phyloP scores from a whole-genome alignment of 2,113 vertebrate species.

The Pimephales promelas region DNA sequence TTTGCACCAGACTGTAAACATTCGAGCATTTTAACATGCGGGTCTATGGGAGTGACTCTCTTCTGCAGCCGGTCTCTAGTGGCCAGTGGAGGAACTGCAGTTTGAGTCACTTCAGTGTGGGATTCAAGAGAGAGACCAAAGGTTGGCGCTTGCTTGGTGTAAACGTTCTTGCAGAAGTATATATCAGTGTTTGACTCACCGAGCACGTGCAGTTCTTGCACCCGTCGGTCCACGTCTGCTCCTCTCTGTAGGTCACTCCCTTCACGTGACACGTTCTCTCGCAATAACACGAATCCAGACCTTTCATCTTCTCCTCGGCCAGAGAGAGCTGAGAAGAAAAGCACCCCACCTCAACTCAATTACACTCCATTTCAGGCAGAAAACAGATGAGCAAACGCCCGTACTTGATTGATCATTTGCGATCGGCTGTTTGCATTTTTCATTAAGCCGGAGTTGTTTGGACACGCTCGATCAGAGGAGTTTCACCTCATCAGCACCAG shows the following conservation, averaged over 20 bases:
- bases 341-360: neutral
- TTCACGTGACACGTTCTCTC: conserved; percentile 95
- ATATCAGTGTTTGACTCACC: conserved; percentile 73
- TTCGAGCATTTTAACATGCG: too few relatives aligned
- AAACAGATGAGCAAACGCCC: neutral
- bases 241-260: conserved; percentile 90
- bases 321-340: conserved; percentile 82
- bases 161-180: too few relatives aligned
- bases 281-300: conserved; percentile 96
- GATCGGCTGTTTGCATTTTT: neutral
- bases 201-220: conserved; percentile 98
- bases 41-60: too few relatives aligned
- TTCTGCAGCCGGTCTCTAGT: too few relatives aligned
- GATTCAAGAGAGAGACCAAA: too few relatives aligned
- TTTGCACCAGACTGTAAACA: too few relatives aligned
- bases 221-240: conserved; percentile 94
- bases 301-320: conserved; percentile 97
- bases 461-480: neutral
- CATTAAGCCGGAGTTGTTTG: neutral
- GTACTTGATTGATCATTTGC: neutral
- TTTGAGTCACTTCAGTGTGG: too few relatives aligned
- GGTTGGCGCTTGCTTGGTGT: too few relatives aligned
- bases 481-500: neutral
- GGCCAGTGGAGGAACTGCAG: too few relatives aligned
- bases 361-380: neutral